Conservation (phyloP, 1,140 invertebrate species). For the Acarapis woodi region DNA sequence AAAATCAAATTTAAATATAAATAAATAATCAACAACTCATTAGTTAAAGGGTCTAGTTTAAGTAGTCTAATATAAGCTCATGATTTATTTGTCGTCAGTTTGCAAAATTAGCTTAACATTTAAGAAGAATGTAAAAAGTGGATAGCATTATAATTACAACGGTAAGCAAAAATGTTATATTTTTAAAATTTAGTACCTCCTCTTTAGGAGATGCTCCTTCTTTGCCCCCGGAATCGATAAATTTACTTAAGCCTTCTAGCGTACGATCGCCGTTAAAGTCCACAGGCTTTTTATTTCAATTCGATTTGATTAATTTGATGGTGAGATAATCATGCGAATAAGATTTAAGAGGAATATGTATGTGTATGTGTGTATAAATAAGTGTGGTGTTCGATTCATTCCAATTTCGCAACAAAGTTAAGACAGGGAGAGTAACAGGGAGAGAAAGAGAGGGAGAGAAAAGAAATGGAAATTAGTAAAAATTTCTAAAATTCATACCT, state of each 20-base stretch:
- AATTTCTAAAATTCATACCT: slow-evolving; percentile 13
- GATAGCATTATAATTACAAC: not conserved
- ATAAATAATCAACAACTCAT: too few relatives aligned
- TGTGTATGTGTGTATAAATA: slow-evolving; percentile 1
- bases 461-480: slow-evolving; percentile 1
- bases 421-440: not conserved
- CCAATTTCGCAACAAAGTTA: not conserved
- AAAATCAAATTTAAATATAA: too few relatives aligned
- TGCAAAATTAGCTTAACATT: not conserved
- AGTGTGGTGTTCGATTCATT: not conserved
- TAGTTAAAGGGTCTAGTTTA: too few relatives aligned
- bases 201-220: slow-evolving; percentile 28
- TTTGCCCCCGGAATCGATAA: slow-evolving; percentile 46
- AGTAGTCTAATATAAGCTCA: too few relatives aligned
- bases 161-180: not conserved
- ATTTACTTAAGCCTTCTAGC: slow-evolving; percentile 65
- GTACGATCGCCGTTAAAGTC: slow-evolving; percentile 84
- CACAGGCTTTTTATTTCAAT: slow-evolving; percentile 33
- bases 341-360: too few relatives aligned
- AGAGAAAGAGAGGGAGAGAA: slow-evolving; percentile 1
- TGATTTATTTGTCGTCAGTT: too few relatives aligned
- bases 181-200: slow-evolving; percentile 22
- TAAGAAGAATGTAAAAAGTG: not conserved
- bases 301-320: too few relatives aligned
- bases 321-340: too few relatives aligned